Base-by-base conservation (phyloP, 2,797 vertebrate genomes). In the Mycteria americana region DNA sequence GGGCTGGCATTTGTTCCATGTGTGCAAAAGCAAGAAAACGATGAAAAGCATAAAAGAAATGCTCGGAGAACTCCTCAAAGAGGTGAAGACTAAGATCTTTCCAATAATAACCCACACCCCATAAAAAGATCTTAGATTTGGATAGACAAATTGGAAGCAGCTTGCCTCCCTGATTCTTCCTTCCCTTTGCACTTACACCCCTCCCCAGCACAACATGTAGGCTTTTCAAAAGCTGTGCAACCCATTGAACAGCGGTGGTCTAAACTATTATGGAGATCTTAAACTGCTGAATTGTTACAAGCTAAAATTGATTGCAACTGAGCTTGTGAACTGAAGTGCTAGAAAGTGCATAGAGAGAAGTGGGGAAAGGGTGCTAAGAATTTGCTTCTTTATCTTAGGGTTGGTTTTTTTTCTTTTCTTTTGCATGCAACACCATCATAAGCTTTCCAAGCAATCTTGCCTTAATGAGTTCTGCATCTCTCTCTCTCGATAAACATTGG, bases 261-360 rank as follows among this genome's bases (percentile, higher is more conserved):
- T 90, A 68, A 95, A 88, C 88, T 89, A 12, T 95, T 97, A 96
- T 14, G 65, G 85, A 95, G 92, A 95, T 92, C 93, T 94, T 94
- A 96, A 97, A 85, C 87, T 86, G 94, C 90, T 83, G 86, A 84
- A 94, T 95, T 86, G 76, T 93, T 97, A 89, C 72, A 92, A 97
- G 93, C 76, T 97, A 50, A 89, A 94, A 97, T 93, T 97, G 94
- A 97, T 97, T 96, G 93, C 90, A 73, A 87, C 72, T 33, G 73
- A 97, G 94, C 53, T 88, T n/a, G 74, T 81, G 94, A 94, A 88
- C 85, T 73, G 90, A 70, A 63, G 64, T 72, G 80, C 30, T 73
- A 75, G 89, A 77, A 90, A 90, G 65, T 35, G 18, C 18, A 51
- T 9, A 28, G 31, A 63, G 41, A 63, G 50, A 89, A 82, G 27